A percentile compares a stretch with the other conserved stretches of the same genome.
phyloP scores from a whole-genome alignment of 1,140 invertebrate genomes.

The Calliphora vicina region DNA sequence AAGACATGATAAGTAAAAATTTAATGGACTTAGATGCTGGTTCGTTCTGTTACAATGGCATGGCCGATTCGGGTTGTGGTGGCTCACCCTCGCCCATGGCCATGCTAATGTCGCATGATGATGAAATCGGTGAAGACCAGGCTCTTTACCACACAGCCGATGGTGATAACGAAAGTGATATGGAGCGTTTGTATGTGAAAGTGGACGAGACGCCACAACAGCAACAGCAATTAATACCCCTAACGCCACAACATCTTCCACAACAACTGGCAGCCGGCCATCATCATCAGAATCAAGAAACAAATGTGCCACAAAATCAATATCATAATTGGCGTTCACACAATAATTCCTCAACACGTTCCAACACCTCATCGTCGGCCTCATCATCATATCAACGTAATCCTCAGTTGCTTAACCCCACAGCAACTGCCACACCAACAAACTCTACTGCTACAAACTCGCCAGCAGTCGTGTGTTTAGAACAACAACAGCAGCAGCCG shows the following conservation, averaged over 20 bases:
- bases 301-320: conserved; percentile 24
- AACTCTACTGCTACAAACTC: not conserved
- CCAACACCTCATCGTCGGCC: not conserved
- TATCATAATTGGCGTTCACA: conserved; percentile 29
- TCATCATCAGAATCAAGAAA: conserved; percentile 40
- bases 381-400: conserved; percentile 23
- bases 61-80: conserved; percentile 59
- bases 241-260: conserved; percentile 40
- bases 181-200: conserved; percentile 59
- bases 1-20: conserved; percentile 45
- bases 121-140: conserved; percentile 45
- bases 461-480: not conserved
- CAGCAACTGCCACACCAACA: not conserved
- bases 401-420: conserved; percentile 1
- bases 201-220: conserved; percentile 49
- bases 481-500: not conserved
- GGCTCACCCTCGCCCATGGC: conserved; percentile 60
- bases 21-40: conserved; percentile 55
- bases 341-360: conserved; percentile 28
- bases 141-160: conserved; percentile 59
- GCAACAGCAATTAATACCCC: conserved; percentile 40
- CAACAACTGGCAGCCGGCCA: conserved; percentile 34
- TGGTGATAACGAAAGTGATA: conserved; percentile 54
- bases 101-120: conserved; percentile 60
- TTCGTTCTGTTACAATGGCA: conserved; percentile 57